Evolutionary conservation across 1,140 invertebrate species (phyloP).

Genomic region (Druon quercuslanigerum): DNA sequence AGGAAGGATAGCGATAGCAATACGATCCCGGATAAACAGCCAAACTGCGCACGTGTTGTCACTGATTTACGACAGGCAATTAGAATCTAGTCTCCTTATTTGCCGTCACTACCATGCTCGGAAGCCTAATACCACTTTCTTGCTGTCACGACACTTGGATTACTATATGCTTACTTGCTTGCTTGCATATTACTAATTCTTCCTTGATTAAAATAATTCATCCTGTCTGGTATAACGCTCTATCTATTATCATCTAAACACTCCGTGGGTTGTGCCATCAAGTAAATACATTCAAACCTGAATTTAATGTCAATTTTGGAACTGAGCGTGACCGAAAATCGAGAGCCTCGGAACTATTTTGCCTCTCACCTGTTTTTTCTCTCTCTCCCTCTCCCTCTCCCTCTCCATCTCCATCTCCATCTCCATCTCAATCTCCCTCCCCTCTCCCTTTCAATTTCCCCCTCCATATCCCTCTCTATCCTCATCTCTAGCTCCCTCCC

Average conservation of each 20-base stretch:
- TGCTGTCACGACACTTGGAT: constrained; percentile 54
- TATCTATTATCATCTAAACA: background rate
- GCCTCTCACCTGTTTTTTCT: no score
- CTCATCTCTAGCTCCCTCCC: no score
- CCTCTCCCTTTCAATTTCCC: no score
- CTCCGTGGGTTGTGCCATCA: background rate
- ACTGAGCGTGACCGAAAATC: no score
- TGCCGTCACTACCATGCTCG: constrained; percentile 68
- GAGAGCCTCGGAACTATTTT: no score
- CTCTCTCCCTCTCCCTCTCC: no score
- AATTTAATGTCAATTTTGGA: no score
- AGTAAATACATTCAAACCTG: no score
- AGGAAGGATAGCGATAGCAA: constrained; percentile 45
- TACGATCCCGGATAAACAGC: constrained; percentile 71
- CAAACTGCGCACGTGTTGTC: constrained; percentile 73
- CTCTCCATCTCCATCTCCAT: no score
- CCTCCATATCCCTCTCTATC: no score
- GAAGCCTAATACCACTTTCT: constrained; percentile 66
- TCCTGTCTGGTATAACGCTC: background rate
- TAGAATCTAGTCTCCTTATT: constrained; percentile 74
- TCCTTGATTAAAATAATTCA: background rate
- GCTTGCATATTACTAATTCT: background rate
- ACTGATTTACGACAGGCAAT: constrained; percentile 74
- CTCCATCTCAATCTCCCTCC: no score
- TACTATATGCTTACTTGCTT: constrained; percentile 44